A percentile compares a stretch with the other conserved stretches of the same genome.
phyloP scores from a whole-genome alignment of 2,888 invertebrate species.

The Julus scandinavius region DNA sequence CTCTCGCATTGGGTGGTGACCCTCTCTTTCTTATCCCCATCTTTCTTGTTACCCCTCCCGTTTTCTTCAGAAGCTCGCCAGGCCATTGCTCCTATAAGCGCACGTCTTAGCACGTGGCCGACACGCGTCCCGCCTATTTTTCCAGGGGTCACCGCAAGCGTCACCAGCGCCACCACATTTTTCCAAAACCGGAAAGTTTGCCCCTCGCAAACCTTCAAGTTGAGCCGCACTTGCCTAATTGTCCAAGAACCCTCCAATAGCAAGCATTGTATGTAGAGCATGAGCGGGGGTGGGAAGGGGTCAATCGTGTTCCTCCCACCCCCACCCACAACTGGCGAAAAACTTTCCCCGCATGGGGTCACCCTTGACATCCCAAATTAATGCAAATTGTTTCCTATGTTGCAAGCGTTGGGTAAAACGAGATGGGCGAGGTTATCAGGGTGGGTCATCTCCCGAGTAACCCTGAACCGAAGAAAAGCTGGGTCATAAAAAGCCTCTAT shows the following conservation, averaged over 20 bases:
- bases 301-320: neutral
- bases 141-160: constrained; percentile 32
- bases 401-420: neutral
- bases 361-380: neutral
- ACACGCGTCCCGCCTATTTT: constrained; percentile 42
- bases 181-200: constrained; percentile 28
- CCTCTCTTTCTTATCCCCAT: neutral
- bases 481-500: constrained; percentile 29
- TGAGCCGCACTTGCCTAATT: constrained; percentile 8
- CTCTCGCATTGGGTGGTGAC: constrained; percentile 6
- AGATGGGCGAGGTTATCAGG: neutral
- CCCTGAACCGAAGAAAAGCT: constrained; percentile 15
- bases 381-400: neutral
- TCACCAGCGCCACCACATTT: constrained; percentile 29
- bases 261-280: constrained; percentile 7
- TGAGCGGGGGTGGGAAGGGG: neutral
- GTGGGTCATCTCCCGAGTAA: neutral
- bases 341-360: neutral
- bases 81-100: constrained; percentile 28
- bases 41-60: neutral
- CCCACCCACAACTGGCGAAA: neutral
- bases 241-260: constrained; percentile 31
- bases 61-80: neutral
- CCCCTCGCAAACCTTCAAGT: neutral
- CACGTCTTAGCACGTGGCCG: constrained; percentile 34